phyloP scores from a whole-genome alignment of 2,797 vertebrate species.

The Syngnathus rostellatus region DNA sequence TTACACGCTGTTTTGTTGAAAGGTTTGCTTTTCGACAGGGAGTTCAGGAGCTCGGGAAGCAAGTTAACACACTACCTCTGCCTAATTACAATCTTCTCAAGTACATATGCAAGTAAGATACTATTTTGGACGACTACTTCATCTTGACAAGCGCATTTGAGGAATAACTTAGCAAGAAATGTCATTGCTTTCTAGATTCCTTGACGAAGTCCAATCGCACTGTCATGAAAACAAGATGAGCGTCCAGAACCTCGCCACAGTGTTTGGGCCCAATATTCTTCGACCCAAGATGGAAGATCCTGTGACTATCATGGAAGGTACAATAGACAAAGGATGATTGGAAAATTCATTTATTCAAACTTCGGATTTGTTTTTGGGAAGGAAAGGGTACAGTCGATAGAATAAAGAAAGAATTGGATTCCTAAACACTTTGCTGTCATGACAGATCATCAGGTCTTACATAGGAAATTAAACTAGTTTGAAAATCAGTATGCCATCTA shows the following conservation, averaged over 20 bases:
- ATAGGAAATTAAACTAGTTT: too few relatives aligned
- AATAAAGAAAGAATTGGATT: too few relatives aligned
- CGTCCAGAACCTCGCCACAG: conserved; percentile 91
- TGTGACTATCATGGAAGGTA: conserved; percentile 92
- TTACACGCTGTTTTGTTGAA: not conserved
- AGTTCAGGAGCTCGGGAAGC: conserved; percentile 82
- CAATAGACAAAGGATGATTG: not conserved
- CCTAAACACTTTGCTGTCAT: too few relatives aligned
- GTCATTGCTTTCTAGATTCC: conserved; percentile 70
- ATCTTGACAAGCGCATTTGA: not conserved
- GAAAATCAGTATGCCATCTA: too few relatives aligned
- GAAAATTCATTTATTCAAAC: too few relatives aligned
- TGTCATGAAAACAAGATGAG: conserved; percentile 92
- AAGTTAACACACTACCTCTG: conserved; percentile 84
- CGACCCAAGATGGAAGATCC: conserved; percentile 90
- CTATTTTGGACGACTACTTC: not conserved
- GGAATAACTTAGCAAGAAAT: not conserved
- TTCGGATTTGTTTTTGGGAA: too few relatives aligned
- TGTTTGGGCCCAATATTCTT: conserved; percentile 94
- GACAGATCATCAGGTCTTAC: too few relatives aligned
- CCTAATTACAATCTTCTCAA: conserved; percentile 93
- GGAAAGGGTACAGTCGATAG: too few relatives aligned
- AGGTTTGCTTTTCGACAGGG: conserved; percentile 65
- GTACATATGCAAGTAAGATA: conserved; percentile 93
- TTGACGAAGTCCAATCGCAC: conserved; percentile 94